phyloP scores from a whole-genome alignment of 2,888 invertebrate species.

The Drosophila algonquin region DNA sequence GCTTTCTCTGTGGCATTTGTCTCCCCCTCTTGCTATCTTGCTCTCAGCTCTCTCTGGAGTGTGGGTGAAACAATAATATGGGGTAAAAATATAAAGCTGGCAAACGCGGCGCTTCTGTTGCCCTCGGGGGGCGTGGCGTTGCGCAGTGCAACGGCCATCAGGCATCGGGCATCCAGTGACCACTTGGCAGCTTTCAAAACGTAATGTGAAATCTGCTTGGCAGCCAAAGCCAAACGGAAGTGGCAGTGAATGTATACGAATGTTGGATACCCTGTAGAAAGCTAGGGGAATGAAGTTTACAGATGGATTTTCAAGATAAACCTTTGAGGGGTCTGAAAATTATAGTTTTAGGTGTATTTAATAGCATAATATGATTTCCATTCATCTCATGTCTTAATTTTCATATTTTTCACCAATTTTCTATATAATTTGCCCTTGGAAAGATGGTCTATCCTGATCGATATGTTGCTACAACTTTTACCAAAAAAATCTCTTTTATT shows the following conservation, averaged over 20 bases:
- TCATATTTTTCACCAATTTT: too few relatives aligned
- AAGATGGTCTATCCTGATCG: too few relatives aligned
- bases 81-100: conserved; percentile 54
- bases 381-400: background rate
- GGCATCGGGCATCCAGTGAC: conserved; percentile 43
- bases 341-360: too few relatives aligned
- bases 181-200: conserved; percentile 62
- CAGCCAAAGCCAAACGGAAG: conserved; percentile 36
- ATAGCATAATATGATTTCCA: background rate
- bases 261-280: background rate
- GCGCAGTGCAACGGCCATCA: background rate
- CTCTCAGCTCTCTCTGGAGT: conserved; percentile 11
- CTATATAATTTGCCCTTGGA: too few relatives aligned
- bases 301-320: too few relatives aligned
- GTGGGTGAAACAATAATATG: conserved; percentile 61
- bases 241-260: background rate
- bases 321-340: too few relatives aligned
- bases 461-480: too few relatives aligned
- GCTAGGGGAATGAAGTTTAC: background rate
- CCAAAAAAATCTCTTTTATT: too few relatives aligned
- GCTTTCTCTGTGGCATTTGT: conserved; percentile 20
- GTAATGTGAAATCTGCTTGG: conserved; percentile 59
- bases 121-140: too few relatives aligned
- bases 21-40: conserved; percentile 36
- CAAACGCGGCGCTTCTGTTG: conserved; percentile 22